Conservation (phyloP, 2,797 vertebrate species). For the Octomys mimax region DNA sequence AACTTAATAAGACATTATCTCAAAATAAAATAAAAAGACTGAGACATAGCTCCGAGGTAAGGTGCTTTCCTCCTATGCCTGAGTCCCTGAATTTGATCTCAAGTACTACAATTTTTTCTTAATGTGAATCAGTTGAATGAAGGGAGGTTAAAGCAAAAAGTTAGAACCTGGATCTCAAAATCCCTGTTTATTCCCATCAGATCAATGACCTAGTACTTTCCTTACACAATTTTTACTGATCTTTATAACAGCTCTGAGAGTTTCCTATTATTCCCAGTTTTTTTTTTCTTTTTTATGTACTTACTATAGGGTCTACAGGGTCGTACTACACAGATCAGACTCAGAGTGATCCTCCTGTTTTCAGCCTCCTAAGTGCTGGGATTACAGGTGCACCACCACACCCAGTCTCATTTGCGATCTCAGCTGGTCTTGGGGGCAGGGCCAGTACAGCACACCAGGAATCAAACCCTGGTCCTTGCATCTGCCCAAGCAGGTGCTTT, state of each 20-base stretch:
- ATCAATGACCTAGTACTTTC: neutral
- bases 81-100: neutral
- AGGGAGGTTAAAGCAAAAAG: slow-evolving; percentile 13
- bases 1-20: neutral
- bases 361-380: too few species aligned
- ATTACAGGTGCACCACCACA: too few species aligned
- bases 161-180: neutral
- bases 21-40: neutral
- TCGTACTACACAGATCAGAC: too few species aligned
- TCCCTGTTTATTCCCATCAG: neutral
- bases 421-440: too few species aligned
- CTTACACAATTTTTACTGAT: neutral
- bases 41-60: neutral
- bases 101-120: neutral
- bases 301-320: too few species aligned
- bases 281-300: too few species aligned
- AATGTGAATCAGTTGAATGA: neutral
- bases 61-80: neutral
- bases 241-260: neutral
- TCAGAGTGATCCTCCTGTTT: too few species aligned
- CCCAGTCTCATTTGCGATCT: too few species aligned
- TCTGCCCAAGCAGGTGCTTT: too few species aligned
- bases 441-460: too few species aligned
- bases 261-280: neutral
- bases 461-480: too few species aligned